Base-by-base conservation (phyloP, 2,888 invertebrate genomes). In the Zeuzera pyrina region DNA sequence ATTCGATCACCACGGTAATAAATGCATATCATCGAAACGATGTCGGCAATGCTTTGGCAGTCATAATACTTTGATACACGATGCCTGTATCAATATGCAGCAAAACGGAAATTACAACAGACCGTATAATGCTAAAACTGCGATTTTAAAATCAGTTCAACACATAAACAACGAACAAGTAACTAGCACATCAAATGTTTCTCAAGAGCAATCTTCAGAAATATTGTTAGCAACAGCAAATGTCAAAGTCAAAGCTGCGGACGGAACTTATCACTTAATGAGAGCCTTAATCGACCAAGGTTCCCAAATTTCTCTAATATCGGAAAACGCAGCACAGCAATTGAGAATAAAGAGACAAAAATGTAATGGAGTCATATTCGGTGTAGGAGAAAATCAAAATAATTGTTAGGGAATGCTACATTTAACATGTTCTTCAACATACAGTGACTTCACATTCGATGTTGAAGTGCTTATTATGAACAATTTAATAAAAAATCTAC, bases 221-320 rank as follows among this genome's bases (percentile, higher is more conserved):
- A 35, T 35, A 12, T 21, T 38, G 14, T 29, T 42, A 26, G 30
- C 41, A 1, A 43, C 41, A 12, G 36, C 39, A 1, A 5, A 41
- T 1, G 13, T 45, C 2, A 34, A 38, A 7, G 35, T 40, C 3
- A 26, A 27, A 34, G 30, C 27, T 29, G 27, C 12, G 3, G 38
- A 45, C 30, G 43, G 36, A 1, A 33, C 21, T 2, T 30, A 36
- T 26, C 27, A 33, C 12, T 21, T 3, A 2, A 15, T 41, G 29
- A 14, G 43, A 16, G 43, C 38, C 3, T 28, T 46, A 2, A 29
- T 45, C 0, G 37, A 42, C 26, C 47, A 39, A 24, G 41, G 43
- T 1, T 42, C 42, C 3, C 39, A 43, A 22, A 32, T 27, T 15
- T 41, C 42, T 1, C 29, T 46, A 0, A 42, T 46, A 6, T 37